These are phyloP conservation scores for Lytechinus pictus DNA, from an alignment of 35 echinoderm and acorn worm species.

Conservation along the genomic window DNA sequence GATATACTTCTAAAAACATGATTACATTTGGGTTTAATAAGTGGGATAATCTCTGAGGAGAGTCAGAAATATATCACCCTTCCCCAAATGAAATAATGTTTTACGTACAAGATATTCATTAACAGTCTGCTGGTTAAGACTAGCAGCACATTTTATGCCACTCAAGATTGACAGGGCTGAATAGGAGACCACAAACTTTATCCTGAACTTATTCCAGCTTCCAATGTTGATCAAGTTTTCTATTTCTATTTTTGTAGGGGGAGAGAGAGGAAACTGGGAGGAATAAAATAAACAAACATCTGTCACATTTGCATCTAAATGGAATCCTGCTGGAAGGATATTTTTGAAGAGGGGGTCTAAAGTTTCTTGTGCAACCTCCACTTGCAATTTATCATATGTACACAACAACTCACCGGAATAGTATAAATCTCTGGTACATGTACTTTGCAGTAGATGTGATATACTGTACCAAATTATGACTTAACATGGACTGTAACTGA, in stretches of 20 bases:
- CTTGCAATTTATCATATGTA: neutral
- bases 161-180: neutral
- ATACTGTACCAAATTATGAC: neutral
- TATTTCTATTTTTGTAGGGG: neutral
- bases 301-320: neutral
- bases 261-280: neutral
- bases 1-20: too few species aligned
- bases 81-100: too few species aligned
- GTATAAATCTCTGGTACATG: neutral
- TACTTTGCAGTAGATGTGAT: neutral
- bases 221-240: slow-evolving; percentile 7
- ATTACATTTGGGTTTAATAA: too few species aligned
- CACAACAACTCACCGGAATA: neutral
- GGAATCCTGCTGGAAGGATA: neutral
- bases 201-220: neutral
- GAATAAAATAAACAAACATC: neutral
- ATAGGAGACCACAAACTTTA: neutral
- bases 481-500: neutral
- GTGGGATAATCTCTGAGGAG: too few species aligned
- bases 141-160: neutral
- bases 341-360: neutral
- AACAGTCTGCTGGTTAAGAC: neutral
- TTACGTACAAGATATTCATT: too few species aligned
- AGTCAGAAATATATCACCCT: too few species aligned
- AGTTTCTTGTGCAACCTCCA: neutral